Conservation (phyloP, 2,888 invertebrate genomes). For the Acrocyrtus sp. region DNA sequence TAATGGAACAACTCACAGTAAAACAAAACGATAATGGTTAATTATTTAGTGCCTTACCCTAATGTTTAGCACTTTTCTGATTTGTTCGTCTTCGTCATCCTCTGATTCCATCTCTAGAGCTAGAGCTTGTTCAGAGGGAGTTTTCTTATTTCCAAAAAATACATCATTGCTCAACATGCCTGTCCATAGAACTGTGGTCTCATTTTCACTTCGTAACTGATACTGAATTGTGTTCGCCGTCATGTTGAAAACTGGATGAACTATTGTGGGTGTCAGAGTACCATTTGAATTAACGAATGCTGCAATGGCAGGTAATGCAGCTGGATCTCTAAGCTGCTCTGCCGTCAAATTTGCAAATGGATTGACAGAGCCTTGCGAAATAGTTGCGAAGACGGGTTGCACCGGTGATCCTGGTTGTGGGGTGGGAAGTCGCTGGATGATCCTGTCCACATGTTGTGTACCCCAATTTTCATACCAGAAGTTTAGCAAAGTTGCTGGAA, state of each 20-base stretch:
- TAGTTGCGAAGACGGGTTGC: conserved; percentile 21
- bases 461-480: conserved; percentile 48
- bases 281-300: conserved; percentile 42
- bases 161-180: conserved; percentile 36
- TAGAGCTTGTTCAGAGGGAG: not conserved
- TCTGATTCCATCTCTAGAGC: not conserved
- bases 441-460: conserved; percentile 33
- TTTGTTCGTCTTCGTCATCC: conserved; percentile 22
- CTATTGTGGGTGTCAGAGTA: conserved; percentile 32
- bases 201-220: conserved; percentile 34
- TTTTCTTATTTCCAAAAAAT: conserved; percentile 26
- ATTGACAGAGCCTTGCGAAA: conserved; percentile 11
- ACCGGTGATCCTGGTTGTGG: conserved; percentile 22
- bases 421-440: conserved; percentile 23
- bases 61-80: conserved; percentile 8
- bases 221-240: conserved; percentile 42
- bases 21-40: no score
- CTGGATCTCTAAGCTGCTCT: not conserved
- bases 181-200: conserved; percentile 43
- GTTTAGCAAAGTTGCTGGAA: conserved; percentile 45
- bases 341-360: conserved; percentile 24
- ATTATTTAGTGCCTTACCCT: no score
- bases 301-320: conserved; percentile 29
- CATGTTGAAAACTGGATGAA: conserved; percentile 42
- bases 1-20: not conserved